phyloP scores from a whole-genome alignment of 2,113 vertebrate species.

The Sigmodon hispidus region DNA sequence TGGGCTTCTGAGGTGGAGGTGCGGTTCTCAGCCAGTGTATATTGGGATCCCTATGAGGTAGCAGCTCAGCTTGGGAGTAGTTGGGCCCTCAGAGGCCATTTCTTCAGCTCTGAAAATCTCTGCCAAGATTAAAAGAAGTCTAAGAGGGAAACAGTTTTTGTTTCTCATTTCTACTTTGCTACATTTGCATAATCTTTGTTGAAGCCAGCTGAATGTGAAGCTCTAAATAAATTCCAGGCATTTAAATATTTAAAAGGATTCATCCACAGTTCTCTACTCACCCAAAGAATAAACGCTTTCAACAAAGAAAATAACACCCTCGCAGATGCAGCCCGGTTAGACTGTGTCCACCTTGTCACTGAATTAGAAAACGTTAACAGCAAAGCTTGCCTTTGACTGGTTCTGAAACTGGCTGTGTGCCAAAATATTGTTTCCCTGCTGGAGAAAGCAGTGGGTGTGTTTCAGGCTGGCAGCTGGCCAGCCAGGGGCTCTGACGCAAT shows the following conservation, averaged over 20 bases:
- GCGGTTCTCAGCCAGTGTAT: neutral
- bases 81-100: neutral
- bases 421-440: conserved; percentile 77
- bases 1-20: too few species aligned
- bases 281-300: conserved; percentile 68
- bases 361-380: conserved; percentile 74
- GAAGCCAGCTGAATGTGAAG: conserved; percentile 71
- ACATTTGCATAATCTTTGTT: conserved; percentile 72
- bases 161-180: conserved; percentile 71
- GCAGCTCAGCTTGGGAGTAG: neutral
- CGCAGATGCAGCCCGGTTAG: conserved; percentile 54
- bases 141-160: conserved; percentile 62
- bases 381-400: conserved; percentile 69
- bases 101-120: conserved; percentile 29
- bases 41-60: neutral
- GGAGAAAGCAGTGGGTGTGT: conserved; percentile 63
- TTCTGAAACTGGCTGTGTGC: conserved; percentile 70
- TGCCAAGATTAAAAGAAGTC: conserved; percentile 66
- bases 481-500: conserved; percentile 64
- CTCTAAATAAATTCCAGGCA: conserved; percentile 73
- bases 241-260: conserved; percentile 73
- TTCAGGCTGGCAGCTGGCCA: conserved; percentile 67
- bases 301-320: conserved; percentile 72
- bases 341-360: conserved; percentile 77
- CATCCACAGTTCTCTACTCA: conserved; percentile 69